Conservation (phyloP, 1,140 invertebrate genomes). For the Thereuonema tuberculata region DNA sequence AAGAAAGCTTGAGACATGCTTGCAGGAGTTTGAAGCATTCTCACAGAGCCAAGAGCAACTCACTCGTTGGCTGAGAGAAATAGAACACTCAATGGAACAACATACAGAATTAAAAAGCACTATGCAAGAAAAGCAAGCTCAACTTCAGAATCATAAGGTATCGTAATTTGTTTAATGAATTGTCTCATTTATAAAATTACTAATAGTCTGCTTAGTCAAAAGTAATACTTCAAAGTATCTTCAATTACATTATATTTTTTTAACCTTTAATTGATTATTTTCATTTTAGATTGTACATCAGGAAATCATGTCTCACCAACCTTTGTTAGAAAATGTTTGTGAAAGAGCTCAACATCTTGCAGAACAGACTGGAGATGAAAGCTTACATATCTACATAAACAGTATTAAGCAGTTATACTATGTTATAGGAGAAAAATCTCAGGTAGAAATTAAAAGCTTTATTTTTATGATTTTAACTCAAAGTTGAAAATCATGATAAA, state of each 20-base stretch:
- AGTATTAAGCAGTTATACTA: conserved; percentile 81
- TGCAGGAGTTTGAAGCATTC: conserved; percentile 79
- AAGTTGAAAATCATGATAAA: too few relatives aligned
- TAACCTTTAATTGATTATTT: too few relatives aligned
- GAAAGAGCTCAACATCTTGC: conserved; percentile 81
- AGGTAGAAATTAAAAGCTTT: conserved; percentile 27
- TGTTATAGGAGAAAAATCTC: conserved; percentile 72
- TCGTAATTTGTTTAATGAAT: neutral
- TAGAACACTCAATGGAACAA: conserved; percentile 77
- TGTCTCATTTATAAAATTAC: too few relatives aligned
- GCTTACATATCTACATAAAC: conserved; percentile 67
- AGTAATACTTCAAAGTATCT: too few relatives aligned
- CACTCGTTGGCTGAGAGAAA: conserved; percentile 80
- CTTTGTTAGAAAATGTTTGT: conserved; percentile 74
- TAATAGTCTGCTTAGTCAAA: too few relatives aligned
- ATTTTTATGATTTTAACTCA: too few relatives aligned
- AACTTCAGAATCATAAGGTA: conserved; percentile 85
- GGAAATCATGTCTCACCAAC: conserved; percentile 84
- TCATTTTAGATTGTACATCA: conserved; percentile 54
- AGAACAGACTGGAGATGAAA: conserved; percentile 73
- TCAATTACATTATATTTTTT: conserved; percentile 1
- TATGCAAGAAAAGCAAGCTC: conserved; percentile 83
- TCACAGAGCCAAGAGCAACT: conserved; percentile 74
- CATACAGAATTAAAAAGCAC: conserved; percentile 81
- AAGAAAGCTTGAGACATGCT: conserved; percentile 71